Percentiles rank a stretch among this genome's conserved stretches.
Evolutionary conservation across 2,888 invertebrate genomes (phyloP).

Genomic region (Flexamia atlantica): DNA sequence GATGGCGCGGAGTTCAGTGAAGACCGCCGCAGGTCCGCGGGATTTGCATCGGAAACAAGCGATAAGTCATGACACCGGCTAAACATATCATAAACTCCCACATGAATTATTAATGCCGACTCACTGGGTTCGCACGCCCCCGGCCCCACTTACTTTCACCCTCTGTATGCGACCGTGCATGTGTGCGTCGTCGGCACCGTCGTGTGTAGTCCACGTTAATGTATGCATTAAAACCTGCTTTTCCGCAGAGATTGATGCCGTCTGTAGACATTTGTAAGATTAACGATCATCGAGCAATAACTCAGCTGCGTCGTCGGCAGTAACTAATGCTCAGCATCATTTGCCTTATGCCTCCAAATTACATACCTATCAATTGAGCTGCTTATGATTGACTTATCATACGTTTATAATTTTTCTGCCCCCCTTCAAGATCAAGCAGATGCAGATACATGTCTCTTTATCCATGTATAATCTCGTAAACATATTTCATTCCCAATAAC

Average conservation of each 20-base stretch:
- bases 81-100: constrained; percentile 35
- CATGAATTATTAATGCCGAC: constrained; percentile 39
- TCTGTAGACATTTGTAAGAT: constrained; percentile 34
- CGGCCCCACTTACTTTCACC: constrained; percentile 23
- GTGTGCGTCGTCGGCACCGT: not conserved
- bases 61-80: not conserved
- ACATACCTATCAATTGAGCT: not conserved
- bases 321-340: not conserved
- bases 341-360: constrained; percentile 22
- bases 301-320: not conserved
- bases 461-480: no score
- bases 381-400: not conserved
- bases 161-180: constrained; percentile 2
- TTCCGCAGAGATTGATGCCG: constrained; percentile 1
- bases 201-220: constrained; percentile 5
- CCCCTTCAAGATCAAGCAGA: not conserved
- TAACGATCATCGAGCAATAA: constrained; percentile 27
- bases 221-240: constrained; percentile 10
- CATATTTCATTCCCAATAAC: no score
- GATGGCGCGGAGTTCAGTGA: not conserved
- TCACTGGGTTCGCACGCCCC: constrained; percentile 45
- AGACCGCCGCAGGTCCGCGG: not conserved
- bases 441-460: no score
- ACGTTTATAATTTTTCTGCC: not conserved
- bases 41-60: constrained; percentile 37